Evolutionary conservation across 35 echinoderm and acorn worm genomes (phyloP), one percentile per base, ranked within the genome.

Genomic region (Ophioderma brevispina): DNA sequence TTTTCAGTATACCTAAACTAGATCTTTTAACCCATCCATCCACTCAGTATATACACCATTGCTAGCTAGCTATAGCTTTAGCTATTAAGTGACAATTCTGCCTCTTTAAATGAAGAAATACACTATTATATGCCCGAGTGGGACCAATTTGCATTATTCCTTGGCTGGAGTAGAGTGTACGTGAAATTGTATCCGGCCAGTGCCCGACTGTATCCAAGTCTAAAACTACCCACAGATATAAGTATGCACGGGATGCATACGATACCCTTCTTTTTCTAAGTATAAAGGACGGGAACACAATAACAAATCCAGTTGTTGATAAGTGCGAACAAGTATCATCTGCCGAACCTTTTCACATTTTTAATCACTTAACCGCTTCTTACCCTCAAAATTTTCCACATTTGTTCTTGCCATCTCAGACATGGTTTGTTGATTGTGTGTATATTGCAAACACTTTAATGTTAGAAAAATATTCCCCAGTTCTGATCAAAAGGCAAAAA

Each of bases 1-100:
- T 70, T 70, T 70, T 70, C 28, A 8, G 1, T 70, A 30, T 70
- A 70, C n/a, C 59, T 70, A 70, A 70, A 70, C 59, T 70, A 70
- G 59, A 70, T 70, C 59, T 70, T 25, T 30, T 70, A 18, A 70
- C 59, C 59, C 28, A 70, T 18, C 59, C 59, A 70, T 70, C 5
- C 6, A 70, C 1, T 30, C 46, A 70, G 15, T 70, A 3, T 70
- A 25, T 70, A 70, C 15, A 70, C n/a, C n/a, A 25, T 6, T 25
- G n/a, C 59, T 70, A 25, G 59, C 10, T 70, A 70, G 59, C 59
- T 70, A 70, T 70, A 25, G 59, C 59, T 70, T 30, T 30, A 70
- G 59, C 59, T 70, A 70, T 70, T 70, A 70, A 70, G 59, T 70
- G 59, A 70, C 59, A 70, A 25, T 70, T 70, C 41, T 70, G 59